Percentiles rank a stretch among this genome's conserved stretches.
phyloP scores from a whole-genome alignment of 2,113 vertebrate species.

The Caranx melampygus region DNA sequence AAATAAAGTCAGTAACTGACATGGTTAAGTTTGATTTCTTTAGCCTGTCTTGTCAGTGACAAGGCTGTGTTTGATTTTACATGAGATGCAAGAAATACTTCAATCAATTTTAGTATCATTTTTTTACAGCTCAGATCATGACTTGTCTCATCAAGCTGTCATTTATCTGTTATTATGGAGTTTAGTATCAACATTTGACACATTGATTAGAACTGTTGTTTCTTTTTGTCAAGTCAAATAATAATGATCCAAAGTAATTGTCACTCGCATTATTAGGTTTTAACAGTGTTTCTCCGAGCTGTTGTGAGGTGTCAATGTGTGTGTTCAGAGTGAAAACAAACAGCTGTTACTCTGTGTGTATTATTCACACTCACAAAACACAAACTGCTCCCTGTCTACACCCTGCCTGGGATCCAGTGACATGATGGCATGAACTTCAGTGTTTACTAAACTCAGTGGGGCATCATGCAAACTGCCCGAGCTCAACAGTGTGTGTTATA shows the following conservation, averaged over 20 bases:
- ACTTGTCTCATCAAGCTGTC: too few relatives aligned
- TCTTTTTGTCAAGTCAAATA: background rate
- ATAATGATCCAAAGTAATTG: background rate
- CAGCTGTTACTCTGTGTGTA: background rate
- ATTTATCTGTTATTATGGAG: too few relatives aligned
- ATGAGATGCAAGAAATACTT: background rate
- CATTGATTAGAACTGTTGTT: background rate
- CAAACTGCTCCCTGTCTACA: background rate
- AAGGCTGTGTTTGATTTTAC: background rate
- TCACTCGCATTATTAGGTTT: background rate
- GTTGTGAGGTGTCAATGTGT: background rate
- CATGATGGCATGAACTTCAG: background rate
- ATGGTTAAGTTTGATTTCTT: background rate
- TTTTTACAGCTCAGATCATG: background rate
- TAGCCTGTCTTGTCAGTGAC: background rate
- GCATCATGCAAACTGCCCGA: too few relatives aligned
- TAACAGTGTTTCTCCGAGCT: background rate
- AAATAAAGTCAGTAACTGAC: background rate
- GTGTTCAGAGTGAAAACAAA: background rate
- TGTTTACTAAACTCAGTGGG: conserved; percentile 29
- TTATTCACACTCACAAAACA: background rate
- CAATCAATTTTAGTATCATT: background rate
- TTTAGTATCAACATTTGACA: background rate
- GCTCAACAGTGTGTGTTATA: background rate
- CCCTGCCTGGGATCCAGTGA: conserved; percentile 19